phyloP scores from a whole-genome alignment of 2,113 vertebrate species.

The Emydura subglobosa region DNA sequence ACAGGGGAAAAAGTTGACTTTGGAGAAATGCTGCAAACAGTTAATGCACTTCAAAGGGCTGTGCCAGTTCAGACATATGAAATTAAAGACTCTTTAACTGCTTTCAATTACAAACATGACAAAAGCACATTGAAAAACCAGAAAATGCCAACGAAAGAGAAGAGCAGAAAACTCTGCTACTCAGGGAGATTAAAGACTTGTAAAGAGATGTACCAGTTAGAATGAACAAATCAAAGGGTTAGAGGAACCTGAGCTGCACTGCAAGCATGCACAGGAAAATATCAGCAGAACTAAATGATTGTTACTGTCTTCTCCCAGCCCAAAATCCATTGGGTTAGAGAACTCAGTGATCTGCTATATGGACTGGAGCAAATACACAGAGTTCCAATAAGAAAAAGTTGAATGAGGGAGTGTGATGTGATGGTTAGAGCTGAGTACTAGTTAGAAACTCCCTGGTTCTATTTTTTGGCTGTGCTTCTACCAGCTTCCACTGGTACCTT shows the following conservation, averaged over 20 bases:
- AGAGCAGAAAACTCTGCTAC: neutral
- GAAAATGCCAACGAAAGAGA: neutral
- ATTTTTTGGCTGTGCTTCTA: neutral
- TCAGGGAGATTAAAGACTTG: neutral
- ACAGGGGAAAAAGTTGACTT: neutral
- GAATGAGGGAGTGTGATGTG: neutral
- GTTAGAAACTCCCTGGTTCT: neutral
- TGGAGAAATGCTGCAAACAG: slow-evolving; percentile 8
- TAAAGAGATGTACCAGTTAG: neutral
- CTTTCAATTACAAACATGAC: neutral
- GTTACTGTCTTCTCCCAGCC: neutral
- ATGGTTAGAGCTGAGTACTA: neutral
- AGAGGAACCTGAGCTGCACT: neutral
- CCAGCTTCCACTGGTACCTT: neutral
- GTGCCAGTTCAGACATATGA: neutral
- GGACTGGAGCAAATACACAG: neutral
- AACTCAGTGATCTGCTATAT: neutral
- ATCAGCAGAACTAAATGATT: neutral
- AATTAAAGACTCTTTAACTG: neutral
- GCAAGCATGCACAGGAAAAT: neutral
- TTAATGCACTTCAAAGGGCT: neutral
- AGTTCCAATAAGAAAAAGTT: neutral
- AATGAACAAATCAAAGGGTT: neutral
- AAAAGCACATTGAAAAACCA: neutral
- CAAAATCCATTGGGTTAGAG: neutral